Evolutionary conservation across 2,113 vertebrate species (phyloP), one percentile per base, ranked within the genome.

Genomic region (Bubalus kerabau): DNA sequence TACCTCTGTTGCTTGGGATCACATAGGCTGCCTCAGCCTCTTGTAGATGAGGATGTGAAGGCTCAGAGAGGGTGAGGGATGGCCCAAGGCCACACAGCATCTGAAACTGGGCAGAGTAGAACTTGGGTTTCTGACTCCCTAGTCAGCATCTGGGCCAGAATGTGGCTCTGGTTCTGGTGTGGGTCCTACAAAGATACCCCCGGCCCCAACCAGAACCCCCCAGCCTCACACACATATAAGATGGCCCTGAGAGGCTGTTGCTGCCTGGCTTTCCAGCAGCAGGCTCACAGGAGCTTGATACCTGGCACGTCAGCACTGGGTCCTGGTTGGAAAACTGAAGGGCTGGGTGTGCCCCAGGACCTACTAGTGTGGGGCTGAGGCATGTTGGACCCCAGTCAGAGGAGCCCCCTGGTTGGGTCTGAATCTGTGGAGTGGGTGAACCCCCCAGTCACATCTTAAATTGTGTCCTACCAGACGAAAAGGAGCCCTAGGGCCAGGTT

Each of bases 311-410:
- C 36, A 26, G 59, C 46, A 9, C 76, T 26, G 14, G 40, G 46
- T 82, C 50, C 71, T 54, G 82, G 85, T 46, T 26, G 26, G 62
- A 40, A 91, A 43, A 24, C 8, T 46, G 30, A n/a, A 23, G 5
- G n/a, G 76, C 87, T 40, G 15, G 56, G 0, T 3, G 84, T 48
- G 36, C 21, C 62, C 91, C 7, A 15, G 84, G 50, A 90, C 54
- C 80, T 21, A 9, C 21, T 2, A 7, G n/a, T 48, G n/a, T 21
- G 4, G 23, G n/a, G 28, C 40, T 10, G 30, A 26, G n/a, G 43
- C 2, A 3, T 1, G 2, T 6, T 2, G 7, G 36, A 67, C 30
- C 30, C 13, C 8, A 36, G 52, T 46, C 2, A 17, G 57, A 52
- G 54, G 50, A 32, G 50, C 32, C 6, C 36, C 23, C 17, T 13